A percentile compares a stretch with the other conserved stretches of the same genome.
Conservation (phyloP, 2,797 vertebrate genomes). For the Hylomyscus alleni region DNA sequence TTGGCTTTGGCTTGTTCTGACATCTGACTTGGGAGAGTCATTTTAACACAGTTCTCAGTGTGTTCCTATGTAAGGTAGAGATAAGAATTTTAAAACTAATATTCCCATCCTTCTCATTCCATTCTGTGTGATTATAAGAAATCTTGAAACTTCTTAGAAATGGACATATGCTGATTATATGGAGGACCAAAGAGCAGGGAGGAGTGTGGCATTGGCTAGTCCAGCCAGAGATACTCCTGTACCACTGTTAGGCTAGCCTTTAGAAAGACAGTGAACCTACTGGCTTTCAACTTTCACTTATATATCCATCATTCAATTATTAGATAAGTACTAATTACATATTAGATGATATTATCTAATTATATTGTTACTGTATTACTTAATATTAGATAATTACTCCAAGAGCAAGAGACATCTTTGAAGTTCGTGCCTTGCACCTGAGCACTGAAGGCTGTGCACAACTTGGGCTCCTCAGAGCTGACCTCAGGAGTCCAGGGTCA, state of each 20-base stretch:
- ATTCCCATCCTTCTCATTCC: neutral
- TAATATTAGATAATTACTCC: neutral
- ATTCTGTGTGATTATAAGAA: neutral
- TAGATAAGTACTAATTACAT: neutral
- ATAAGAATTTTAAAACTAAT: neutral
- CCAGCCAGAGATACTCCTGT: neutral
- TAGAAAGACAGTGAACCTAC: neutral
- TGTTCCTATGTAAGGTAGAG: slow-evolving; percentile 7
- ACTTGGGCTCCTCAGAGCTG: neutral
- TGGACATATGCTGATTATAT: neutral
- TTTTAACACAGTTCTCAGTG: neutral
- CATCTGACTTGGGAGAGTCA: neutral
- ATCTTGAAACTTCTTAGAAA: neutral
- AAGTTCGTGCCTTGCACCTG: neutral
- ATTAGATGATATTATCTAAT: neutral
- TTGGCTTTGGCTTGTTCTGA: neutral
- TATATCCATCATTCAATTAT: neutral
- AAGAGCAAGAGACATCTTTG: neutral
- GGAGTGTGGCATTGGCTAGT: neutral
- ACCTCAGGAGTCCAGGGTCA: neutral
- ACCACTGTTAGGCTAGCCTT: neutral
- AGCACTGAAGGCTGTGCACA: neutral
- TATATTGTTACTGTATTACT: neutral
- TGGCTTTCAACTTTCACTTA: neutral
- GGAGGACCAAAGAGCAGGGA: too few species aligned